Conservation (phyloP, 1,140 invertebrate genomes). For the Berghia stephanieae region DNA sequence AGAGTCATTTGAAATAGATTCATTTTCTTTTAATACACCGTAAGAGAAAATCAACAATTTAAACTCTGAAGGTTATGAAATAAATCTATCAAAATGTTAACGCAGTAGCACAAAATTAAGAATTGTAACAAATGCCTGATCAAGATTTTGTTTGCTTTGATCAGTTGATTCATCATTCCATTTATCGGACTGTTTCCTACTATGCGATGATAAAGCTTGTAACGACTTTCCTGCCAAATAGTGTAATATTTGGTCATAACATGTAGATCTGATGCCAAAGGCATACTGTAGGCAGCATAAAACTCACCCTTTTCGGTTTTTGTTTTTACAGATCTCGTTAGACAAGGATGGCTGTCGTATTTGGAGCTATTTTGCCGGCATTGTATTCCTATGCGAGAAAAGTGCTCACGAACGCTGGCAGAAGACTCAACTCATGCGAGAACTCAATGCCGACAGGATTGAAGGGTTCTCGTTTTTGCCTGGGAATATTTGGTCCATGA, state of each 20-base stretch:
- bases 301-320: neutral
- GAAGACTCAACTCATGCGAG: constrained; percentile 20
- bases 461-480: constrained; percentile 44
- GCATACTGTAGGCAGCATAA: neutral
- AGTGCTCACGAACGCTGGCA: constrained; percentile 40
- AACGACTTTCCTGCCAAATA: no score
- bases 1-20: no score
- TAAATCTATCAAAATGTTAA: neutral
- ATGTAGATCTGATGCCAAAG: no score
- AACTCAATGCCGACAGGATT: constrained; percentile 33
- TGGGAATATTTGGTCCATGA: constrained; percentile 38
- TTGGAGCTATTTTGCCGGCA: constrained; percentile 39
- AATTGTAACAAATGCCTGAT: no score
- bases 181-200: no score
- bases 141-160: no score
- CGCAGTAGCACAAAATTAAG: neutral
- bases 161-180: no score
- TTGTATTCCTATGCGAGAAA: constrained; percentile 43
- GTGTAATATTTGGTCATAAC: no score
- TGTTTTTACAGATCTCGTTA: neutral
- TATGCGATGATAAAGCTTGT: no score
- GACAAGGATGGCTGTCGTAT: constrained; percentile 25
- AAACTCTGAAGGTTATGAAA: neutral
- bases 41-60: neutral
- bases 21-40: no score